Evolutionary conservation across 2,797 vertebrate genomes (phyloP), one percentile per base, ranked within the genome.

Genomic region (Phyllotis vaccarum): DNA sequence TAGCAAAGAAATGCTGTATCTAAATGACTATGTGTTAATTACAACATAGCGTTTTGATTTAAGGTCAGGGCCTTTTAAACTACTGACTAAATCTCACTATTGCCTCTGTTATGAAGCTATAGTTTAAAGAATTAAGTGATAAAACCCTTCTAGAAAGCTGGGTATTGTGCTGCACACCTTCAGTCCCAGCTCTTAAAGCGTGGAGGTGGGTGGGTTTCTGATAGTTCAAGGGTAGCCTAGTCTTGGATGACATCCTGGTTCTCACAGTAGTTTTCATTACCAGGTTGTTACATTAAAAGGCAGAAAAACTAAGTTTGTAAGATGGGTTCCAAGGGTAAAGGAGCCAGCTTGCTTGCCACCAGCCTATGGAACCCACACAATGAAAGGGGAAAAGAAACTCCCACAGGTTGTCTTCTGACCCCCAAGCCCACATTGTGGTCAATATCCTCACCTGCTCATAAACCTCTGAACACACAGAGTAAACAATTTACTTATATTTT

Each of bases 41-140:
- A 86, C 21, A 68, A 9, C 46, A 68, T 62, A 62, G 40, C 43
- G 62, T 86, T 66, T 60, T 43, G 40, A 83, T 27, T 58, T 9
- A 31, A 62, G 80, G 58, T 43, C 40, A 49, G 40, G 64, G 19
- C 82, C 19, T n/a, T 66, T 49, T 85, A 49, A 60, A 29, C 31
- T 43, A 21, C 14, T 86, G 34, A 70, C 49, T 74, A 43, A 58
- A 43, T 58, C 68, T 88, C 24, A 74, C 52, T 34, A 74, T 74
- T 87, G 27, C 49, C 37, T 86, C 43, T 91, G 56, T 58, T 90
- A 70, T 87, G 54, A 93, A 93, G 27, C 43, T 96, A 86, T 66
- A 90, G 72, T 89, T 86, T 89, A 83, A 37, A 29, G 16, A 93
- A 34, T 70, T 91, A 27, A 6, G 8, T 37, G 46, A 70, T 7